phyloP scores from a whole-genome alignment of 2,888 invertebrate species.

The Drosophila paranaensis region DNA sequence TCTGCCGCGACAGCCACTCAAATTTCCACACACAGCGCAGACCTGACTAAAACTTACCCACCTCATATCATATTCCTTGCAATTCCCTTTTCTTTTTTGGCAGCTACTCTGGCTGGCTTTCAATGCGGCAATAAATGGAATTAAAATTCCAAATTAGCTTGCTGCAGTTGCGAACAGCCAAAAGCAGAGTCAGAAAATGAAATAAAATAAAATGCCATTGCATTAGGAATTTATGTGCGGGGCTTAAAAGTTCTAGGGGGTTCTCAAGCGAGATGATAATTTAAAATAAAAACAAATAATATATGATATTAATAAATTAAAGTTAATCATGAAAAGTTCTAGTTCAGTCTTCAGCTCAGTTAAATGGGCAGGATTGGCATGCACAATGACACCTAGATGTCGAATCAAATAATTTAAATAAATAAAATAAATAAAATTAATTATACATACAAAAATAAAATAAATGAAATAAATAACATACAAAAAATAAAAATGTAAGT shows the following conservation, averaged over 20 bases:
- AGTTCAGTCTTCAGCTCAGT: no score
- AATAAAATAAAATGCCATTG: neutral
- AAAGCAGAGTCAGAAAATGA: conserved; percentile 1
- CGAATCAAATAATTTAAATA: neutral
- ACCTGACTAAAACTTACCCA: conserved; percentile 5
- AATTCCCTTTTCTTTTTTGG: conserved; percentile 46
- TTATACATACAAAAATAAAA: no score
- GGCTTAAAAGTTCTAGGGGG: neutral
- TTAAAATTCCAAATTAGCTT: conserved; percentile 75
- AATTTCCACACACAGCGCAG: conserved; percentile 36
- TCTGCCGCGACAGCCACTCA: conserved; percentile 53
- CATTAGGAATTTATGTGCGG: conserved; percentile 22
- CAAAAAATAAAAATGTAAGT: no score
- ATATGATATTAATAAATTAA: neutral
- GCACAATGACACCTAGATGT: no score
- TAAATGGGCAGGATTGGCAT: no score
- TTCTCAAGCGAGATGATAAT: no score
- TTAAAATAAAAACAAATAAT: no score
- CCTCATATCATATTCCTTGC: conserved; percentile 23
- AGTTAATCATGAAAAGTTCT: neutral
- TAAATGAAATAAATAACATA: no score
- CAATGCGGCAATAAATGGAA: conserved; percentile 77
- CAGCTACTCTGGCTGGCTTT: conserved; percentile 44
- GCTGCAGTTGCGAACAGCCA: conserved; percentile 56
- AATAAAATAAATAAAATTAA: no score